These are phyloP conservation scores for Leptinotarsa undecemlineata DNA, from an alignment of 1,140 invertebrate species.

Conservation along the genomic window DNA sequence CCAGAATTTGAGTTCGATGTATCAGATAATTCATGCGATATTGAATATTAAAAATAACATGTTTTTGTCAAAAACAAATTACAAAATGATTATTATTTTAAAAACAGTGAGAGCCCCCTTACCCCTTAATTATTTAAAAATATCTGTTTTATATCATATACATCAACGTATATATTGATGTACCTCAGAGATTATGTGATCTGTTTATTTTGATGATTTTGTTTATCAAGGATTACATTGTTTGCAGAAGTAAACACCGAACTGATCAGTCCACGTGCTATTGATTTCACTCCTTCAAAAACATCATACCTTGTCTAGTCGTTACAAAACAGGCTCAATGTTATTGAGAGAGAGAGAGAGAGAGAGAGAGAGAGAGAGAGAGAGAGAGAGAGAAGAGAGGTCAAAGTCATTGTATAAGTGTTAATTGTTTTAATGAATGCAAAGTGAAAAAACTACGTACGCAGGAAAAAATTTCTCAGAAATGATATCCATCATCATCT, in stretches of 20 bases:
- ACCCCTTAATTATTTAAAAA: too few relatives aligned
- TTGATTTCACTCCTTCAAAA: background rate
- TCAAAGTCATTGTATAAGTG: background rate
- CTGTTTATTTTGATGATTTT: too few relatives aligned
- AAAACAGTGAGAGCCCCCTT: too few relatives aligned
- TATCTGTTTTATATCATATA: too few relatives aligned
- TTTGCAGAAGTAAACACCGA: background rate
- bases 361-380: background rate
- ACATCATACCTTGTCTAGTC: background rate
- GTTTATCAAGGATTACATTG: too few relatives aligned
- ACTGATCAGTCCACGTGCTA: background rate
- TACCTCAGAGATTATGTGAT: too few relatives aligned
- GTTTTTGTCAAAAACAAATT: too few relatives aligned
- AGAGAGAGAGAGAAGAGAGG: background rate
- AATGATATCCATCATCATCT: background rate
- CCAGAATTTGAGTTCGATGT: too few relatives aligned
- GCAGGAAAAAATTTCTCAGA: background rate
- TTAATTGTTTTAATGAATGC: conserved; percentile 1
- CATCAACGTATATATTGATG: too few relatives aligned
- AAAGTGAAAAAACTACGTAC: background rate
- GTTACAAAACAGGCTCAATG: background rate
- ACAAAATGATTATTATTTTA: too few relatives aligned
- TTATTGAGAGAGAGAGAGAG: background rate
- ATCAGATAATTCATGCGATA: too few relatives aligned
- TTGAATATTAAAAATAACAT: too few relatives aligned